Conservation (phyloP, 2,113 vertebrate genomes). For the Cinclus cinclus region DNA sequence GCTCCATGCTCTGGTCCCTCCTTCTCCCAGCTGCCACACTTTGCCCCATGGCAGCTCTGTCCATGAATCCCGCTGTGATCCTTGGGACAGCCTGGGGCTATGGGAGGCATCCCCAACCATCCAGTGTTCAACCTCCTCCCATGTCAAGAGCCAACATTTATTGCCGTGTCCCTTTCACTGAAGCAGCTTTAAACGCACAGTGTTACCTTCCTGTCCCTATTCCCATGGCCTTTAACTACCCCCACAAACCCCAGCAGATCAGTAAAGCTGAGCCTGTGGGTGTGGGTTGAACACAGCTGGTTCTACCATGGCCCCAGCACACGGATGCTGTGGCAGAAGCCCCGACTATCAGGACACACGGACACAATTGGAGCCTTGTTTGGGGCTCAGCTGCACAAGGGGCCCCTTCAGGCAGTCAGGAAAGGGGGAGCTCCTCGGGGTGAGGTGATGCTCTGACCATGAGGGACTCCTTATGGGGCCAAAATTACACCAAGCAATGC, state of each 20-base stretch:
- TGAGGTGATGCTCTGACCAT: background rate
- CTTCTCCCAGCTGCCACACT: background rate
- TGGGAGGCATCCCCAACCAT: fast-evolving
- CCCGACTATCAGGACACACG: background rate
- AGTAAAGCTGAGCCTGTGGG: background rate
- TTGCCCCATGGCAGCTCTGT: background rate
- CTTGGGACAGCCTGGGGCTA: background rate
- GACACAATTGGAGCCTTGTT: conserved; percentile 55
- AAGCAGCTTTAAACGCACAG: background rate
- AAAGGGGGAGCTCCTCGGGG: background rate
- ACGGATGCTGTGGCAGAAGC: fast-evolving
- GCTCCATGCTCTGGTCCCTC: background rate
- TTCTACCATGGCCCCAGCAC: background rate
- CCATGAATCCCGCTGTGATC: fast-evolving
- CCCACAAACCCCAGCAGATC: background rate
- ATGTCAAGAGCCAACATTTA: fast-evolving
- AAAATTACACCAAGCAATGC: background rate
- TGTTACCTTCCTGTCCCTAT: fast-evolving
- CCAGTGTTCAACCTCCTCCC: background rate
- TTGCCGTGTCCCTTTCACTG: background rate
- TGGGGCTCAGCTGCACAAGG: background rate
- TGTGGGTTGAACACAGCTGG: background rate
- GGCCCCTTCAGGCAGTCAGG: background rate
- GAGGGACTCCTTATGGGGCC: background rate
- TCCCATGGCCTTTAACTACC: fast-evolving